Evolutionary conservation across 2,113 vertebrate genomes (phyloP).

Genomic region (Gadus chalcogrammus): DNA sequence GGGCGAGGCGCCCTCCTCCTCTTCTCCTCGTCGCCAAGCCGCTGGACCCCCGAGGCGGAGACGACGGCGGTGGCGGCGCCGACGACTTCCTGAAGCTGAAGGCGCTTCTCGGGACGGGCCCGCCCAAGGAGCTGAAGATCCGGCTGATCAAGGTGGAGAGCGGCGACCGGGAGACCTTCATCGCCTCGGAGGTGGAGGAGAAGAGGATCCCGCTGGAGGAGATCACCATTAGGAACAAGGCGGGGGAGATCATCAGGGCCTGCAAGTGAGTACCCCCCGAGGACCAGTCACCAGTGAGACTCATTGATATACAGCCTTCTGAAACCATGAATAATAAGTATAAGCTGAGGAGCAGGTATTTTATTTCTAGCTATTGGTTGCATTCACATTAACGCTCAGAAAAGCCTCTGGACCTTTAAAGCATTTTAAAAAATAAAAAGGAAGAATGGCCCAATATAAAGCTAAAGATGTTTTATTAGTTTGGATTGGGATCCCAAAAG

Average conservation of each 20-base stretch:
- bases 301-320: too few relatives aligned
- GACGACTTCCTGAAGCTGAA: conserved; percentile 82
- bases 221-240: conserved; percentile 81
- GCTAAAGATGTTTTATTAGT: neutral
- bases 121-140: conserved; percentile 91
- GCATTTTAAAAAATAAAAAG: too few relatives aligned
- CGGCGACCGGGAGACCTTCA: conserved; percentile 86
- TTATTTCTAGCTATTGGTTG: too few relatives aligned
- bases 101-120: conserved; percentile 81
- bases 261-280: conserved; percentile 79
- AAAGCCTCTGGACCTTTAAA: too few relatives aligned
- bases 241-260: conserved; percentile 80
- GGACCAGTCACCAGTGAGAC: neutral
- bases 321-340: too few relatives aligned
- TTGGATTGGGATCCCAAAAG: neutral
- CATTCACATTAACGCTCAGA: too few relatives aligned
- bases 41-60: conserved; percentile 29
- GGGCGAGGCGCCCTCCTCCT: neutral
- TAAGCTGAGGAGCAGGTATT: too few relatives aligned
- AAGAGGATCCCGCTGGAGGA: conserved; percentile 77
- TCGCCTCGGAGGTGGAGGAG: conserved; percentile 88
- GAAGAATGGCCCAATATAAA: neutral
- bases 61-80: conserved; percentile 53
- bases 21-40: conserved; percentile 23
- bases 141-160: conserved; percentile 90